Conservation (phyloP, 2,888 invertebrate species). For the Drosophila emarginata region DNA sequence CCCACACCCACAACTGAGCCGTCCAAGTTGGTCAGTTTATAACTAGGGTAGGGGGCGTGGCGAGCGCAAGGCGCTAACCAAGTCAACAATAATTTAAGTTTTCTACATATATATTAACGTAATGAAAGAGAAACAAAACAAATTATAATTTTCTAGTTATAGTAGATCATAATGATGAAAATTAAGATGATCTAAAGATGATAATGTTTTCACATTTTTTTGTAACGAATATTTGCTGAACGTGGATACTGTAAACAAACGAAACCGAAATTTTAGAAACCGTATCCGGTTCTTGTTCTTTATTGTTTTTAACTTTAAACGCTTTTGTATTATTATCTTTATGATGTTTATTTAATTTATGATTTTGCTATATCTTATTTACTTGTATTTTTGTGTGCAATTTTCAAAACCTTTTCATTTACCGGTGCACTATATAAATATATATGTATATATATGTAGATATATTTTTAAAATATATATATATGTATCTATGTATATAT, state of each 20-base stretch:
- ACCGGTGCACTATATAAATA: slow-evolving; percentile 36
- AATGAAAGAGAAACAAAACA: neutral
- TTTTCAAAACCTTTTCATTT: slow-evolving; percentile 72
- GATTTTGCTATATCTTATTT: slow-evolving; percentile 53
- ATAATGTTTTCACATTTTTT: slow-evolving; percentile 64
- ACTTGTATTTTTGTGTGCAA: slow-evolving; percentile 73
- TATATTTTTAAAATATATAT: slow-evolving; percentile 58
- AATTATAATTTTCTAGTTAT: neutral
- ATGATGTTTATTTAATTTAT: slow-evolving; percentile 74
- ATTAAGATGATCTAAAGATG: slow-evolving; percentile 55
- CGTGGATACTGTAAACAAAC: neutral
- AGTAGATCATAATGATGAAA: too few relatives aligned
- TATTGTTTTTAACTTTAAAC: slow-evolving; percentile 66
- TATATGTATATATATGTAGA: slow-evolving; percentile 30
- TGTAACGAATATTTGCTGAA: slow-evolving; percentile 47
- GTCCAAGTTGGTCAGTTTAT: slow-evolving; percentile 92
- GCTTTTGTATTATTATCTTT: slow-evolving; percentile 76
- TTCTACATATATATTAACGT: slow-evolving; percentile 40
- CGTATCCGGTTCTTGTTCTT: neutral
- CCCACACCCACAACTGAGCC: slow-evolving; percentile 89
- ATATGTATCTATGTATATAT: slow-evolving; percentile 33
- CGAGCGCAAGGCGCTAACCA: slow-evolving; percentile 33
- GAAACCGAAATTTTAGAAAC: neutral
- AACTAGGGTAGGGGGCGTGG: slow-evolving; percentile 82
- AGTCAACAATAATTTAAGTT: slow-evolving; percentile 69